phyloP scores from a whole-genome alignment of 1,140 invertebrate genomes.

The Alviniconcha marisindica region DNA sequence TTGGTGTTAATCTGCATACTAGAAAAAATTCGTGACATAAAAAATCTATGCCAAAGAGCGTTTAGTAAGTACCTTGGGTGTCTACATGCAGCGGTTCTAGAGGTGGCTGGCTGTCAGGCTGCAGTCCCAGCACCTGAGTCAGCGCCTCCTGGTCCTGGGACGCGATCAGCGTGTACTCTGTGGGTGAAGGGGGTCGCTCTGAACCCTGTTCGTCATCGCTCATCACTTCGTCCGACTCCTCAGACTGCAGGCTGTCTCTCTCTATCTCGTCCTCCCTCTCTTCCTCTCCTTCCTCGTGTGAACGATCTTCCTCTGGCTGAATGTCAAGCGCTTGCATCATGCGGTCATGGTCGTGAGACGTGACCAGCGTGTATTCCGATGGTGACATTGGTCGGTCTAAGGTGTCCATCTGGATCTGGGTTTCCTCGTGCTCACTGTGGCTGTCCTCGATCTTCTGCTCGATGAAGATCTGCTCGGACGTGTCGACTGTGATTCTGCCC shows the following conservation, averaged over 20 bases:
- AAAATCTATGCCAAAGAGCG: not conserved
- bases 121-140: conserved; percentile 53
- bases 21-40: no score
- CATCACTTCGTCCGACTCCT: conserved; percentile 40
- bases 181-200: conserved; percentile 71
- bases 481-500: conserved; percentile 65
- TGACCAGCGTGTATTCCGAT: conserved; percentile 61
- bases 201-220: conserved; percentile 43
- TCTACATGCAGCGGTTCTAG: conserved; percentile 35
- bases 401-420: conserved; percentile 11
- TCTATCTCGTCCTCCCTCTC: conserved; percentile 43
- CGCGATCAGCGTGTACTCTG: conserved; percentile 71
- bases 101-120: conserved; percentile 35
- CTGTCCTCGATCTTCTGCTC: conserved; percentile 62
- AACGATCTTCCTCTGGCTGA: conserved; percentile 31
- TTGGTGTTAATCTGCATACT: no score
- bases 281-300: conserved; percentile 34
- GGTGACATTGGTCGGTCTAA: conserved; percentile 62
- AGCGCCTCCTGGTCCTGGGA: conserved; percentile 71
- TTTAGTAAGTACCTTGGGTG: conserved; percentile 34
- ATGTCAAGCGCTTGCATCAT: conserved; percentile 33
- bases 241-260: conserved; percentile 35
- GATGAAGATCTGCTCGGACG: conserved; percentile 70
- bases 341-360: conserved; percentile 46
- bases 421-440: conserved; percentile 21